These are phyloP conservation scores for Mugil cephalus DNA, from an alignment of 2,113 vertebrate genomes.

Conservation along the genomic window DNA sequence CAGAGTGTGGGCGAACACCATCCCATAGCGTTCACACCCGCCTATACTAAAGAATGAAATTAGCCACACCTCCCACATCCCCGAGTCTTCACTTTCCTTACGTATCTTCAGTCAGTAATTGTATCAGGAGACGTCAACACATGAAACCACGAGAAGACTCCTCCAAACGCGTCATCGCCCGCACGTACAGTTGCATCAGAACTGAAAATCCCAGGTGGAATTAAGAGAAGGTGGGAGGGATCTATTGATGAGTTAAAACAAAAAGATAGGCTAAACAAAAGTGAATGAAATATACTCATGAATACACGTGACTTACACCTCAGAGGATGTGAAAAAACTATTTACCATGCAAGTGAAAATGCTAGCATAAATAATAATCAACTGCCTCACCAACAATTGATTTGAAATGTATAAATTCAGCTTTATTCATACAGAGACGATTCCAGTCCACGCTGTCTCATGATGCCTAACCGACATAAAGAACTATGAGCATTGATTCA, in stretches of 20 bases:
- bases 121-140: slow-evolving; percentile 52
- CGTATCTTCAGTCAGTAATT: slow-evolving; percentile 48
- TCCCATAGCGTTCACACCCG: slow-evolving; percentile 73
- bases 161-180: slow-evolving; percentile 46
- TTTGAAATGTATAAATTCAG: too few species aligned
- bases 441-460: too few species aligned
- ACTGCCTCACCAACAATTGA: too few species aligned
- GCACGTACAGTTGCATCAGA: slow-evolving; percentile 33
- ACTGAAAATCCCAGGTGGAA: slow-evolving; percentile 60
- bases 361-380: too few species aligned
- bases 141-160: slow-evolving; percentile 38
- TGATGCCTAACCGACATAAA: too few species aligned
- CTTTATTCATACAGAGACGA: too few species aligned
- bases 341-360: too few species aligned
- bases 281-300: slow-evolving; percentile 41
- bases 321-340: too few species aligned
- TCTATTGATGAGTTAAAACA: slow-evolving; percentile 19
- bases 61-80: slow-evolving; percentile 79
- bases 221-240: slow-evolving; percentile 60
- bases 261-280: slow-evolving; percentile 48
- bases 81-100: slow-evolving; percentile 37
- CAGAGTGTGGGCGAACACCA: slow-evolving; percentile 71
- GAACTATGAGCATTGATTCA: too few species aligned
- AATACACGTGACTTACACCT: not conserved
- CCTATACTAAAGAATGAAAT: slow-evolving; percentile 74